phyloP scores from a whole-genome alignment of 2,113 vertebrate species.

The Rhynchopsitta pachyrhyncha region DNA sequence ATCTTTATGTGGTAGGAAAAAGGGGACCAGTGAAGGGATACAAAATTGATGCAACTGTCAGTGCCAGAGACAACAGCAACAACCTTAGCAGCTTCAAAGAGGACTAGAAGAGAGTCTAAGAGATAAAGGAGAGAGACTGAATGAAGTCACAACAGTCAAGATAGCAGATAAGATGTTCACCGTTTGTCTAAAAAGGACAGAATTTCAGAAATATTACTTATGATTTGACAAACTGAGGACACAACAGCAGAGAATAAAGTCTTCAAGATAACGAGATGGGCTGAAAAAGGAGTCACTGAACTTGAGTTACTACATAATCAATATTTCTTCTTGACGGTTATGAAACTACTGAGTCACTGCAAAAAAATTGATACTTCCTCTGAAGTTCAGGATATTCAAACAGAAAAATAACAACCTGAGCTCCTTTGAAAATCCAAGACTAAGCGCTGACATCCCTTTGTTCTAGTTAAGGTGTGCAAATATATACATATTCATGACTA shows the following conservation, averaged over 20 bases:
- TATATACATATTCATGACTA: neutral
- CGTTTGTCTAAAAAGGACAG: neutral
- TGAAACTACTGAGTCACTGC: neutral
- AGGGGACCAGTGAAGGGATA: neutral
- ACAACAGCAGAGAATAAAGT: neutral
- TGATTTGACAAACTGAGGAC: neutral
- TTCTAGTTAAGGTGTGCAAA: conserved; percentile 40
- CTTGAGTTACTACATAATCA: neutral
- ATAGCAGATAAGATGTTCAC: neutral
- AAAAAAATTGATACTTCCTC: neutral
- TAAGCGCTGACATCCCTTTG: neutral
- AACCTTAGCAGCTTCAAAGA: neutral
- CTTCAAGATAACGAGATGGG: neutral
- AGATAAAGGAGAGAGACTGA: conserved; percentile 12
- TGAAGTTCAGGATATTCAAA: conserved; percentile 8
- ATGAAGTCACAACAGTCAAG: neutral
- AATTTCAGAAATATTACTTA: neutral
- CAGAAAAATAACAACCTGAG: neutral
- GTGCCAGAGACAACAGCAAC: neutral
- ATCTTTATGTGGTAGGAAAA: neutral
- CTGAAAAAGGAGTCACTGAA: neutral
- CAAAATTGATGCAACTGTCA: conserved; percentile 22
- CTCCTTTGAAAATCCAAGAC: neutral
- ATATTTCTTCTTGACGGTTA: neutral
- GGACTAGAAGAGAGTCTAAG: neutral